phyloP scores from a whole-genome alignment of 2,113 vertebrate genomes.

The Poeciliopsis prolifica region DNA sequence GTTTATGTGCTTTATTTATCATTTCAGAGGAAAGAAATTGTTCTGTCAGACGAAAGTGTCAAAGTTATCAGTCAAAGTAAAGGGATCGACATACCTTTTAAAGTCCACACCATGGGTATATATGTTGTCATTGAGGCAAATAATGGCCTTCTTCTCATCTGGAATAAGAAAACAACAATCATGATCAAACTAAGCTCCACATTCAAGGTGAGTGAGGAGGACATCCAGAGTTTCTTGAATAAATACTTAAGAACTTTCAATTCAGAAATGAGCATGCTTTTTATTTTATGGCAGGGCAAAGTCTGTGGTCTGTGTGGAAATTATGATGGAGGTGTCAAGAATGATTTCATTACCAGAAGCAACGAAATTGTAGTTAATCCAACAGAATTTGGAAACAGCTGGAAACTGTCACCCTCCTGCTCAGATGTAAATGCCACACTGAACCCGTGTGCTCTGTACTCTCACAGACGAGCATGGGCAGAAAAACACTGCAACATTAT shows the following conservation, averaged over 20 bases:
- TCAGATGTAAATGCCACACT: constrained; percentile 64
- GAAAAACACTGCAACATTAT: constrained; percentile 85
- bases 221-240: neutral
- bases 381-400: constrained; percentile 87
- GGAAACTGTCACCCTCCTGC: constrained; percentile 83
- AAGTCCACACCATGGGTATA: constrained; percentile 85
- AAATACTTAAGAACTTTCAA: neutral
- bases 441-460: constrained; percentile 80
- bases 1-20: neutral
- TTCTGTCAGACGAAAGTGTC: constrained; percentile 81
- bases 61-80: constrained; percentile 74
- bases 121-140: constrained; percentile 87
- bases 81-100: constrained; percentile 78
- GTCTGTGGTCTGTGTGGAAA: constrained; percentile 92
- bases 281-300: constrained; percentile 75
- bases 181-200: constrained; percentile 83
- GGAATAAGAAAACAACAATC: constrained; percentile 90
- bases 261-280: neutral
- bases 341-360: constrained; percentile 87
- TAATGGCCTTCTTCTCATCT: constrained; percentile 84
- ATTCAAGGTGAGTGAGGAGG: constrained; percentile 82
- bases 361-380: constrained; percentile 81
- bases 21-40: constrained; percentile 84
- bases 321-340: constrained; percentile 86
- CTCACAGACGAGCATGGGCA: constrained; percentile 85